Evolutionary conservation across 2,888 invertebrate species (phyloP).

Genomic region (Gasteruption jaculator): DNA sequence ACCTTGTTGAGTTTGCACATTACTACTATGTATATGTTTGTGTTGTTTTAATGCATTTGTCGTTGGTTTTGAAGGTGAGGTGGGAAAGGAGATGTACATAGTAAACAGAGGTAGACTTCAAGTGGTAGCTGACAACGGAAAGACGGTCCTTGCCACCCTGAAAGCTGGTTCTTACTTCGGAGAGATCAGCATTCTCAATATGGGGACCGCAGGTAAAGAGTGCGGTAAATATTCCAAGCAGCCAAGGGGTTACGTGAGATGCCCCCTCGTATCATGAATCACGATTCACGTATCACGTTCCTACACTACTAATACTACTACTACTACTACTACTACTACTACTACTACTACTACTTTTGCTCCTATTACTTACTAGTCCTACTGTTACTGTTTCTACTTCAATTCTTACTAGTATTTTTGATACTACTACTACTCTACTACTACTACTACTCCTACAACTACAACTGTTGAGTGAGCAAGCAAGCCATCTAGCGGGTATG

Average conservation of each 20-base stretch:
- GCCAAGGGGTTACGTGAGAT: conserved; percentile 37
- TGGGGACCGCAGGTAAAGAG: conserved; percentile 99
- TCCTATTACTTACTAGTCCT: too few species aligned
- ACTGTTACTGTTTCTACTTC: too few species aligned
- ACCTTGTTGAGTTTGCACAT: conserved; percentile 5
- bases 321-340: too few species aligned
- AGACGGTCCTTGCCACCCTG: conserved; percentile 93
- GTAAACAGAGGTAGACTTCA: conserved; percentile 93
- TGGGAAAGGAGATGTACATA: conserved; percentile 99
- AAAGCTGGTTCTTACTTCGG: conserved; percentile 99
- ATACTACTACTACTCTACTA: too few species aligned
- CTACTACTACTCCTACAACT: too few species aligned
- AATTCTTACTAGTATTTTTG: too few species aligned
- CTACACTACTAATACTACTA: conserved; percentile 38
- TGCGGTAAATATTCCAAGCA: conserved; percentile 84
- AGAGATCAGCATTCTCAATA: conserved; percentile 98
- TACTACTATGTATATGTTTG: background rate
- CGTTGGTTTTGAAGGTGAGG: conserved; percentile 73
- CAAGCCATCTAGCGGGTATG: conserved; percentile 47
- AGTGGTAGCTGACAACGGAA: conserved; percentile 92
- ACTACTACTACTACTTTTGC: too few species aligned
- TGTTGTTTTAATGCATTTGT: conserved; percentile 10
- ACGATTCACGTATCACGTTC: conserved; percentile 43
- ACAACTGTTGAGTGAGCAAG: conserved; percentile 38
- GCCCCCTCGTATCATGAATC: conserved; percentile 37